Conservation (phyloP, 2,113 vertebrate species). For the Tiliqua scincoides region DNA sequence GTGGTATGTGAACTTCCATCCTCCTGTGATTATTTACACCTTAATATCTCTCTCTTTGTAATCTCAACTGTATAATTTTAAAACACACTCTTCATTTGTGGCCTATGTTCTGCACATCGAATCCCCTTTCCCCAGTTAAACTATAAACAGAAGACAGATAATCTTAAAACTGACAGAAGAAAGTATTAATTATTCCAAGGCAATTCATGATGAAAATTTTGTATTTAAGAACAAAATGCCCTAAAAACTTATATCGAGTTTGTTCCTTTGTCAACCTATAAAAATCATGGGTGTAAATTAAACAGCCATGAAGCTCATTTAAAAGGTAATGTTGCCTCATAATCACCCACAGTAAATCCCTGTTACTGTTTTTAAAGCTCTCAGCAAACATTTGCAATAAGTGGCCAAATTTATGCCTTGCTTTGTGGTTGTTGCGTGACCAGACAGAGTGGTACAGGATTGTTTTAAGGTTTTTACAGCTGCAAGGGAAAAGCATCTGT, state of each 20-base stretch:
- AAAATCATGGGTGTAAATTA: conserved; percentile 47
- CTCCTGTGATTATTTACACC: neutral
- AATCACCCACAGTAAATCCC: conserved; percentile 67
- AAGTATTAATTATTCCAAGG: neutral
- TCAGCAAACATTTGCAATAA: conserved; percentile 94
- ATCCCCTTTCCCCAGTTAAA: conserved; percentile 22
- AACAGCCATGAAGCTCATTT: conserved; percentile 63
- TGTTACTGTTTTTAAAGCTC: conserved; percentile 80
- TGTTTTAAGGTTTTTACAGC: conserved; percentile 93
- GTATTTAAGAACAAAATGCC: neutral
- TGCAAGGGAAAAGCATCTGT: conserved; percentile 97
- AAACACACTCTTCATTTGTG: neutral
- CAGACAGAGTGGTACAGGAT: conserved; percentile 94
- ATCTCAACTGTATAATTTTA: neutral
- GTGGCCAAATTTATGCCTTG: conserved; percentile 88
- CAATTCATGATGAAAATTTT: neutral
- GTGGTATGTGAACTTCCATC: neutral
- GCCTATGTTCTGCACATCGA: neutral
- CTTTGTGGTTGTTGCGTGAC: conserved; percentile 93
- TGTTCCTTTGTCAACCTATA: conserved; percentile 52
- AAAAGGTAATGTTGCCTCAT: conserved; percentile 61
- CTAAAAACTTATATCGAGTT: conserved; percentile 44
- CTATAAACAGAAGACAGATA: conserved; percentile 18
- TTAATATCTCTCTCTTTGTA: neutral
- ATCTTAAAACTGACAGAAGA: neutral